Conservation (phyloP, 2,797 vertebrate genomes). For the Macropodus opercularis region DNA sequence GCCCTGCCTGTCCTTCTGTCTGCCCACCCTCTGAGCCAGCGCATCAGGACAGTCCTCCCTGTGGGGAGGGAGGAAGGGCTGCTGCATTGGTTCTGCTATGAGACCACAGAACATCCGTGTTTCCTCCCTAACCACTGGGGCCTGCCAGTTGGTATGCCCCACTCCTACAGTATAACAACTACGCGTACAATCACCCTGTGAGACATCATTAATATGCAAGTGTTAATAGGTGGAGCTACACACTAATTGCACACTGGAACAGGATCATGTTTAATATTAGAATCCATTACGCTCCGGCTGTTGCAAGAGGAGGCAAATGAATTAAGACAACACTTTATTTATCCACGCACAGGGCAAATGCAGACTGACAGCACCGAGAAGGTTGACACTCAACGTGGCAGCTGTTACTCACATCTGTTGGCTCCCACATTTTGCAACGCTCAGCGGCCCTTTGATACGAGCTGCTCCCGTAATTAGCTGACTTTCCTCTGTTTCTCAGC, state of each 20-base stretch:
- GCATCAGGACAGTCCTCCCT: conserved; percentile 59
- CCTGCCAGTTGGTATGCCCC: conserved; percentile 53
- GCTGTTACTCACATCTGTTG: conserved; percentile 80
- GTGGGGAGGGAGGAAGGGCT: conserved; percentile 10
- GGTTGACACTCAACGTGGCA: conserved; percentile 73
- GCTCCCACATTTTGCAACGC: conserved; percentile 51
- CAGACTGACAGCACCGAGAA: conserved; percentile 70
- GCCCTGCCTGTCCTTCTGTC: conserved; percentile 74
- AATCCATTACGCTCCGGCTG: conserved; percentile 74
- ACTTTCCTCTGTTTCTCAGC: conserved; percentile 49
- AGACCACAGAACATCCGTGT: conserved; percentile 61
- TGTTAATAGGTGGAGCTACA: conserved; percentile 79
- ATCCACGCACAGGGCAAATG: conserved; percentile 66
- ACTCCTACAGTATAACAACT: conserved; percentile 25
- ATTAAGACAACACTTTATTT: conserved; percentile 80
- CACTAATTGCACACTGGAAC: conserved; percentile 78
- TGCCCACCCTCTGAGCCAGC: conserved; percentile 59
- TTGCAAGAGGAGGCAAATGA: conserved; percentile 71
- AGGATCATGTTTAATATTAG: conserved; percentile 74
- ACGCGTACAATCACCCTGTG: conserved; percentile 42
- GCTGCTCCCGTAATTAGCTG: conserved; percentile 62
- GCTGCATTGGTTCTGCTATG: conserved; percentile 44
- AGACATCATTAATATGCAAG: conserved; percentile 72
- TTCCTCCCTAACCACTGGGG: conserved; percentile 49
- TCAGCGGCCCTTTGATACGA: conserved; percentile 66